These are phyloP conservation scores for Cylindroiulus punctatus DNA, from an alignment of 2,888 invertebrate genomes.

Conservation along the genomic window DNA sequence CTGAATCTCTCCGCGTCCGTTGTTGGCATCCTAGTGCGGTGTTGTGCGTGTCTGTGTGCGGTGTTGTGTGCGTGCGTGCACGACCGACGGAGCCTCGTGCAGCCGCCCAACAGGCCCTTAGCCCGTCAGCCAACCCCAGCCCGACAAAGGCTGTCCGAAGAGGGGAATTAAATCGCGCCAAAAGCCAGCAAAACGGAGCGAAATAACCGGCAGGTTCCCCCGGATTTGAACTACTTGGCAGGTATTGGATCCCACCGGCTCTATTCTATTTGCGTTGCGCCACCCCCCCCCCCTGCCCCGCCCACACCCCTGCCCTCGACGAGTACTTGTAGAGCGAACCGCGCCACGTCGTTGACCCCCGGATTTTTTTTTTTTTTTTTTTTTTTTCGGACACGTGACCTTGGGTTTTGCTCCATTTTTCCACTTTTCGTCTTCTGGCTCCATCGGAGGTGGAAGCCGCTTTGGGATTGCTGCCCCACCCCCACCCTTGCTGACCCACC, in stretches of 20 bases:
- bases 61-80: conserved; percentile 32
- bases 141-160: neutral
- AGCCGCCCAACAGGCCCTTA: neutral
- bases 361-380: neutral
- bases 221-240: conserved; percentile 47
- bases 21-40: conserved; percentile 23
- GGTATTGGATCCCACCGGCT: conserved; percentile 37
- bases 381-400: neutral
- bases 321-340: no score
- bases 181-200: conserved; percentile 37
- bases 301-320: neutral
- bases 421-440: neutral
- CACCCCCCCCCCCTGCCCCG: neutral
- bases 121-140: neutral
- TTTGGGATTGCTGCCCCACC: neutral
- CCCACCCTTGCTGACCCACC: neutral
- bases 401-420: neutral
- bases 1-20: conserved; percentile 37
- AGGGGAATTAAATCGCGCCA: neutral
- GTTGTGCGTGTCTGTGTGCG: conserved; percentile 41
- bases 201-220: conserved; percentile 21
- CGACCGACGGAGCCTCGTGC: neutral
- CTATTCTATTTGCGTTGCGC: conserved; percentile 32
- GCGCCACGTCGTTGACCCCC: neutral
- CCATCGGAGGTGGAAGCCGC: no score